These are phyloP conservation scores for Chironomus striatipennis DNA, from an alignment of 1,140 invertebrate genomes.

Conservation along the genomic window DNA sequence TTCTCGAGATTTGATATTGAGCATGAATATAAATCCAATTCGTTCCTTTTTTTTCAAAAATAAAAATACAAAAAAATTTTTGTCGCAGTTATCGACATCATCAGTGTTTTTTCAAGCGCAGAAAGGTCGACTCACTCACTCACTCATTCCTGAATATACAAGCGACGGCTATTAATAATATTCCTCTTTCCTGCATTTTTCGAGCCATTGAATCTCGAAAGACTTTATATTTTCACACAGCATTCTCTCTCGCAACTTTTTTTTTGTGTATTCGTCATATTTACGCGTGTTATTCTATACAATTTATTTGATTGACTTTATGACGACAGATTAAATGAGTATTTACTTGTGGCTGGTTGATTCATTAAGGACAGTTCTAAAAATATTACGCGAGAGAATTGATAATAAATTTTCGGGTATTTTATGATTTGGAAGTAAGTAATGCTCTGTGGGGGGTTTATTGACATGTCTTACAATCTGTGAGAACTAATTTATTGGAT, in stretches of 20 bases:
- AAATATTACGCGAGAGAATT: too few species aligned
- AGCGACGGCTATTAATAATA: background rate
- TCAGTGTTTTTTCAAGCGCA: background rate
- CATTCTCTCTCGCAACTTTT: background rate
- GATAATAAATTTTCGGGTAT: too few species aligned
- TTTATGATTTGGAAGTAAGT: too few species aligned
- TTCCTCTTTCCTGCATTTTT: background rate
- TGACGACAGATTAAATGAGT: too few species aligned
- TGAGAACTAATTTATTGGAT: too few species aligned
- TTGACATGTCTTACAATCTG: too few species aligned
- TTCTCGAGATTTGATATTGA: background rate
- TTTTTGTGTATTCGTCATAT: background rate
- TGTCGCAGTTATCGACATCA: constrained; percentile 2
- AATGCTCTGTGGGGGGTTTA: too few species aligned
- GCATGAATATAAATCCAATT: background rate
- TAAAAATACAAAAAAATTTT: background rate
- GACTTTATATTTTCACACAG: background rate
- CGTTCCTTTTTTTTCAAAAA: background rate
- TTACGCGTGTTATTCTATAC: background rate
- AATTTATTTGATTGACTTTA: background rate
- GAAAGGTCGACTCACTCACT: background rate
- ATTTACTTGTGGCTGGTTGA: too few species aligned
- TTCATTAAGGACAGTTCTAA: too few species aligned
- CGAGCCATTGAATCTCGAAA: background rate
- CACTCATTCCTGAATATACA: background rate